A percentile compares a stretch with the other conserved stretches of the same genome.
Evolutionary conservation across 2,113 vertebrate genomes (phyloP).

Genomic region (Alexandromys fortis): DNA sequence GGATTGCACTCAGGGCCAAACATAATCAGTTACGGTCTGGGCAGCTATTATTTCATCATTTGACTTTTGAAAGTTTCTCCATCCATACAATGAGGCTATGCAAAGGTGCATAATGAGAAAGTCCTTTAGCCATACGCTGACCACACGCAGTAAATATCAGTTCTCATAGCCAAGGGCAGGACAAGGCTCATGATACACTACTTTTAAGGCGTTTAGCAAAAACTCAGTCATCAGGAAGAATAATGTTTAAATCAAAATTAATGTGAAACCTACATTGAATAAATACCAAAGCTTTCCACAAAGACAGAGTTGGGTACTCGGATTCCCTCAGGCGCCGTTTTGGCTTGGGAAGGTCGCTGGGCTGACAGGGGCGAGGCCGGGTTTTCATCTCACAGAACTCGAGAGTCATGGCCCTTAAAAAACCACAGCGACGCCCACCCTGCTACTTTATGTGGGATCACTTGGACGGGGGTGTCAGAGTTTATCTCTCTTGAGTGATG

Average conservation of each 20-base stretch:
- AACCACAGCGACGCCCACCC: background rate
- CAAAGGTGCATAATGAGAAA: background rate
- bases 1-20: background rate
- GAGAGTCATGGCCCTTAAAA: background rate
- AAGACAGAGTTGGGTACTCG: background rate
- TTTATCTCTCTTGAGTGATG: background rate
- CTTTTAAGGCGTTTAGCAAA: background rate
- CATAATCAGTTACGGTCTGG: background rate
- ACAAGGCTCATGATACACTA: background rate
- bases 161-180: background rate
- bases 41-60: background rate
- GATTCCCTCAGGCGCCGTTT: background rate
- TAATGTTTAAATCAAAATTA: background rate
- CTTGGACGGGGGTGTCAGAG: background rate
- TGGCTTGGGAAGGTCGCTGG: background rate
- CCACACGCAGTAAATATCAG: background rate
- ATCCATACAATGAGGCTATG: background rate
- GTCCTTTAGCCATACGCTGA: too few relatives aligned
- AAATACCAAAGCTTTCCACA: background rate
- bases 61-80: background rate
- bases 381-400: background rate
- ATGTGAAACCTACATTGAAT: constrained; percentile 3
- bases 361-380: background rate
- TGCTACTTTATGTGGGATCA: background rate
- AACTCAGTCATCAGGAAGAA: constrained; percentile 34